Percentiles rank a stretch among this genome's conserved stretches.
Evolutionary conservation across 2,888 invertebrate genomes (phyloP).

Genomic region (Cheilosia impressa): DNA sequence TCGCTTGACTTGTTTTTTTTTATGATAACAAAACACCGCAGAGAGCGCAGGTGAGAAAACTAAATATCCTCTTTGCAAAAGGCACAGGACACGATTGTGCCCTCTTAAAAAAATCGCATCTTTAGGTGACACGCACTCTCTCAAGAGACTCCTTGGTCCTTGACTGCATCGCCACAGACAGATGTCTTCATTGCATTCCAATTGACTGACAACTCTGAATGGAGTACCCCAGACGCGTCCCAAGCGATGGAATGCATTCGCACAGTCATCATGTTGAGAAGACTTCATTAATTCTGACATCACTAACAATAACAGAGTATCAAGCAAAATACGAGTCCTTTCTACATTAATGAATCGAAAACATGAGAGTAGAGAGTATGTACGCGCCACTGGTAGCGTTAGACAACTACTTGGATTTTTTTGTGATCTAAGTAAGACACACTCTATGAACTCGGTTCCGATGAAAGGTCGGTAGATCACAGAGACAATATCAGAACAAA

Average conservation of each 20-base stretch:
- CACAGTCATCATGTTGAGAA: slow-evolving; percentile 45
- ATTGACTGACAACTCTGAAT: slow-evolving; percentile 41
- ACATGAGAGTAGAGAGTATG: neutral
- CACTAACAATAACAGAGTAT: slow-evolving; percentile 28
- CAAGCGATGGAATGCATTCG: slow-evolving; percentile 28
- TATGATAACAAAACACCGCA: neutral
- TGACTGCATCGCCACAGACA: slow-evolving; percentile 21
- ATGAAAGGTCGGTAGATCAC: slow-evolving; percentile 34
- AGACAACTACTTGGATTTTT: neutral
- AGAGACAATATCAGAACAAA: neutral
- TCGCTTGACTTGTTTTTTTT: slow-evolving; percentile 13
- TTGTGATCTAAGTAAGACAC: neutral
- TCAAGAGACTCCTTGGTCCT: slow-evolving; percentile 25
- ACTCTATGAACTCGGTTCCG: neutral
- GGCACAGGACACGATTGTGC: neutral
- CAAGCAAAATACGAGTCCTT: slow-evolving; percentile 17
- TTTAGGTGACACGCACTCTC: slow-evolving; percentile 9
- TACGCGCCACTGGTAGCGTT: neutral
- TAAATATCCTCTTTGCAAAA: neutral
- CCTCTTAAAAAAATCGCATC: slow-evolving; percentile 3
- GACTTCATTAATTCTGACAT: slow-evolving; percentile 58
- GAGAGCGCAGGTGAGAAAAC: slow-evolving; percentile 18
- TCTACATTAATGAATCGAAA: slow-evolving; percentile 21
- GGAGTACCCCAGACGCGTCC: slow-evolving; percentile 9
- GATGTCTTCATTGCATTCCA: slow-evolving; percentile 52